Base-by-base conservation (phyloP, 37 sponge, comb jelly and placozoan species). In the Mnemiopsis leidyi region DNA sequence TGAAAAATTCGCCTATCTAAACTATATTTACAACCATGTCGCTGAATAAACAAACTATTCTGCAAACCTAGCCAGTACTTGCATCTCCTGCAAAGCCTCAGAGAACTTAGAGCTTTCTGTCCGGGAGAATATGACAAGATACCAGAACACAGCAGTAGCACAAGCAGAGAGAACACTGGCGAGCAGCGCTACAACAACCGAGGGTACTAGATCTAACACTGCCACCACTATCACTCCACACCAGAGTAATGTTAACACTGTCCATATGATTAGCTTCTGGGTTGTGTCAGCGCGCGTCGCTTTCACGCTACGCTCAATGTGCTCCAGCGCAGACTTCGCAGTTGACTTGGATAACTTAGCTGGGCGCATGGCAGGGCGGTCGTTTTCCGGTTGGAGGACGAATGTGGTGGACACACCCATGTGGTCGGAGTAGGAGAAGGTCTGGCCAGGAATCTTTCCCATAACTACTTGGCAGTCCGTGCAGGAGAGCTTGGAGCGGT, bases 401-500 rank as follows among this genome's bases (percentile, higher is more conserved):
- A 79, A 79, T 16, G 36, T 33, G 32, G 21, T 34, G 23, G 21
- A 23, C 36, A 79, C 82, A 2, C 82, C 82, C 82, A 79, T 32
- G 38, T 79, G 82, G 29, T 79, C 82, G 3, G 82, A 79, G 82
- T 79, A 79, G 36, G 82, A 79, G 38, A 29, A 79, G 1, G 23
- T 30, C 82, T 79, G 31, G 20, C 82, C 82, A 1, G 82, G 82
- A 2, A 79, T 33, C 21, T 79, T 30, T 1, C 82, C 82, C 82
- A 79, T 32, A 7, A 29, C 29, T 34, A 79, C 82, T 29, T 0
- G 1, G 21, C 21, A 79, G 36, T 79, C 37, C 7, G 36, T 33
- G 21, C 82, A 79, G 20, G 36, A 20, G 23, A 79, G 82, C 36
- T 30, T 79, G 21, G 34, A 23, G 1, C 7, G 1, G 82, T 79